phyloP scores from a whole-genome alignment of 2,113 vertebrate genomes.

The Myxocyprinus asiaticus region DNA sequence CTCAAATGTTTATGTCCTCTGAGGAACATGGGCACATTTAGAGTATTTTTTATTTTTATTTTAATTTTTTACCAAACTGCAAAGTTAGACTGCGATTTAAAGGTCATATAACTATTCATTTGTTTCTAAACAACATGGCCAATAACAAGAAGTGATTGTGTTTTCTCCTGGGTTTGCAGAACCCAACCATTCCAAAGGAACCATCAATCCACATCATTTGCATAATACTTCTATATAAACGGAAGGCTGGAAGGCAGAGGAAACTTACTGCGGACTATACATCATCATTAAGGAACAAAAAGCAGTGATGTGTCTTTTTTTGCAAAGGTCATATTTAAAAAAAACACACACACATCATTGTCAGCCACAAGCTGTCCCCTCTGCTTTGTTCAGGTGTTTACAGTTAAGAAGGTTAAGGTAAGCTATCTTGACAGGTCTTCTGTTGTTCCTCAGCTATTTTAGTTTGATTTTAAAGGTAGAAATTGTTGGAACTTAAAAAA shows the following conservation, averaged over 20 bases:
- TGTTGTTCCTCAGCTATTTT: too few species aligned
- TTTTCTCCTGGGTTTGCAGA: not conserved
- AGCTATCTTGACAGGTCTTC: too few species aligned
- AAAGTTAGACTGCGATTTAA: not conserved
- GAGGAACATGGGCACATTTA: too few species aligned
- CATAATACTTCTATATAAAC: conserved; percentile 27
- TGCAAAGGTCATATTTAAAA: not conserved
- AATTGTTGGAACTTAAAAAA: too few species aligned
- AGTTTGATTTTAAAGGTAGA: too few species aligned
- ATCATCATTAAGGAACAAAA: conserved; percentile 49
- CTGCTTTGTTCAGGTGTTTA: too few species aligned
- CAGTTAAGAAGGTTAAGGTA: too few species aligned
- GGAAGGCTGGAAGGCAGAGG: conserved; percentile 11
- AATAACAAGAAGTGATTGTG: not conserved
- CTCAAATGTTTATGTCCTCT: not conserved
- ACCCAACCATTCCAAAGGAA: conserved; percentile 5
- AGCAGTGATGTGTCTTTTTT: conserved; percentile 34
- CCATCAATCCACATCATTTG: conserved; percentile 42
- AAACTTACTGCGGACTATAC: conserved; percentile 8
- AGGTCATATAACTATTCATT: conserved; percentile 20
- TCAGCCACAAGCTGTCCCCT: too few species aligned
- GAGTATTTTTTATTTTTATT: too few species aligned
- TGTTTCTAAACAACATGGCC: conserved; percentile 13
- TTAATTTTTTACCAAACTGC: not conserved
- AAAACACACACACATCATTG: too few species aligned